These are phyloP conservation scores for Ormyrus pomaceus DNA, from an alignment of 2,888 invertebrate species.

Conservation along the genomic window DNA sequence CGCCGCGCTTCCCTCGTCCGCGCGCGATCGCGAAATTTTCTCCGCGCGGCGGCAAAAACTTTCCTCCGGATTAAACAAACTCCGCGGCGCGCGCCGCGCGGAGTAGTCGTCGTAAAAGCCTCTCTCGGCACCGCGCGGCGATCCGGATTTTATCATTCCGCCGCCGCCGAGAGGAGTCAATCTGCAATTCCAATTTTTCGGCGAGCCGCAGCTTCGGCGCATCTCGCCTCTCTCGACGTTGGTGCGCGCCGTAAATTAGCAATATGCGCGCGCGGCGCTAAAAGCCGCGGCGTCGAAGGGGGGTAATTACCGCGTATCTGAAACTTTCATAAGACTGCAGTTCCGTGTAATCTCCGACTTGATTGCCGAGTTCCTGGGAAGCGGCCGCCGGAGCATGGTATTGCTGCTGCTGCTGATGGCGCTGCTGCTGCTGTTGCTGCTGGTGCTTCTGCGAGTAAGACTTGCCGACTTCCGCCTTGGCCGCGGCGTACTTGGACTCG, in stretches of 20 bases:
- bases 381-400: slow-evolving; percentile 60
- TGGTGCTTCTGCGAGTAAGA: slow-evolving; percentile 42
- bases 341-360: slow-evolving; percentile 58
- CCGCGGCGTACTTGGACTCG: slow-evolving; percentile 61
- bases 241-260: slow-evolving; percentile 34
- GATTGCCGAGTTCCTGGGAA: slow-evolving; percentile 58
- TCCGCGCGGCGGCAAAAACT: slow-evolving; percentile 14
- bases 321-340: slow-evolving; percentile 55
- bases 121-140: background rate
- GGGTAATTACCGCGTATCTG: slow-evolving; percentile 59
- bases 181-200: slow-evolving; percentile 46
- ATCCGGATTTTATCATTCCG: slow-evolving; percentile 10
- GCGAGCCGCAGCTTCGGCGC: too few relatives aligned
- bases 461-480: slow-evolving; percentile 60
- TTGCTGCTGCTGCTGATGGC: slow-evolving; percentile 53
- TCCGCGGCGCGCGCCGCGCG: background rate
- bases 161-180: slow-evolving; percentile 15
- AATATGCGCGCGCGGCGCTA: slow-evolving; percentile 9
- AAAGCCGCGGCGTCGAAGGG: background rate
- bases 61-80: slow-evolving; percentile 18
- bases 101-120: slow-evolving; percentile 11
- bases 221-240: background rate
- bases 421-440: slow-evolving; percentile 49
- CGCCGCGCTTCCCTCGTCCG: background rate
- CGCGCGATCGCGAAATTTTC: background rate